These are phyloP conservation scores for Zootoca vivipara DNA, from an alignment of 2,113 vertebrate genomes.

Conservation along the genomic window DNA sequence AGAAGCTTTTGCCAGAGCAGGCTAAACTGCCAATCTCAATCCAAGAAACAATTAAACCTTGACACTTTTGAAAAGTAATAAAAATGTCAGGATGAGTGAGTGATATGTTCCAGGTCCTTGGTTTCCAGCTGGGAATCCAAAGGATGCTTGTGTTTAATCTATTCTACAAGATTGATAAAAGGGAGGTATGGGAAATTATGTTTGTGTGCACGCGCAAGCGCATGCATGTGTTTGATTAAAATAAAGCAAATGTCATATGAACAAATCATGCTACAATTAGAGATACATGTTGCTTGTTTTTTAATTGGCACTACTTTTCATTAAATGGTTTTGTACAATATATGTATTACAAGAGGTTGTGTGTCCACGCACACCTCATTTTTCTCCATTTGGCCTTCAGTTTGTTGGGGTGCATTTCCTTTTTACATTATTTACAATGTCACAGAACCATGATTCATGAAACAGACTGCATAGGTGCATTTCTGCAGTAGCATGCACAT, in stretches of 20 bases:
- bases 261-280: too few relatives aligned
- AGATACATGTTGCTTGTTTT: too few relatives aligned
- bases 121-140: conserved; percentile 55
- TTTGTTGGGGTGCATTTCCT: too few relatives aligned
- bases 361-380: background rate
- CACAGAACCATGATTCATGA: background rate
- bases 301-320: too few relatives aligned
- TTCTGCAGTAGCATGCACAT: background rate
- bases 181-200: conserved; percentile 46
- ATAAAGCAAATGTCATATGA: too few relatives aligned
- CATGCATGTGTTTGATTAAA: too few relatives aligned
- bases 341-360: too few relatives aligned
- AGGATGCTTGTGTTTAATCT: conserved; percentile 63
- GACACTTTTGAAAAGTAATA: conserved; percentile 68
- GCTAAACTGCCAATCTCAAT: conserved; percentile 62
- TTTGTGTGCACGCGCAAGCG: conserved; percentile 2
- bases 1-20: conserved; percentile 38
- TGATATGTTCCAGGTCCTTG: conserved; percentile 68
- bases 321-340: too few relatives aligned
- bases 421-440: too few relatives aligned
- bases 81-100: conserved; percentile 67
- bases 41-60: conserved; percentile 66
- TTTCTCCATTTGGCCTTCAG: too few relatives aligned
- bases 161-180: conserved; percentile 61
- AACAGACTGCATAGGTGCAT: background rate